phyloP scores from a whole-genome alignment of 2,797 vertebrate genomes.

The Paguma larvata region DNA sequence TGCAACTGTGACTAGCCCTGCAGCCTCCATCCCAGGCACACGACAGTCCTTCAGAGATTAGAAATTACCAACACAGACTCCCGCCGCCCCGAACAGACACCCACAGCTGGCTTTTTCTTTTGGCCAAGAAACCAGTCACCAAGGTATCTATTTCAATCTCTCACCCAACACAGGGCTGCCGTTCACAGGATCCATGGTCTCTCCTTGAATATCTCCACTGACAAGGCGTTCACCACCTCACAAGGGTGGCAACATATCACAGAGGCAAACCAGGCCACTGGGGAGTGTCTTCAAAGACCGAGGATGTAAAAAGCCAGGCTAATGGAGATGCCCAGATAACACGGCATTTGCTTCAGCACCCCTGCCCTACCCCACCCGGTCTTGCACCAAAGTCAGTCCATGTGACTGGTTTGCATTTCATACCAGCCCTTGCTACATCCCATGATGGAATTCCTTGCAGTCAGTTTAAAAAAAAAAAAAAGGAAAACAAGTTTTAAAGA shows the following conservation, averaged over 20 bases:
- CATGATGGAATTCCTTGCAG: slow-evolving; percentile 39
- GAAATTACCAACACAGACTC: not conserved
- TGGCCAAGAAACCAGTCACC: not conserved
- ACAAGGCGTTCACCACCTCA: slow-evolving; percentile 52
- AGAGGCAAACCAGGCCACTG: slow-evolving; percentile 72
- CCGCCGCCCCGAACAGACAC: not conserved
- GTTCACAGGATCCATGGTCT: slow-evolving; percentile 73
- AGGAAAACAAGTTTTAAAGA: not conserved
- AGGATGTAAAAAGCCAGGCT: slow-evolving; percentile 66
- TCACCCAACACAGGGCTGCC: slow-evolving; percentile 74
- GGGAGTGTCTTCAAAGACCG: slow-evolving; percentile 66
- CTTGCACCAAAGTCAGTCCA: slow-evolving; percentile 66
- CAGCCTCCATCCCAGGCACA: not conserved
- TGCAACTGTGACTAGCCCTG: not conserved
- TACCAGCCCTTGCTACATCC: slow-evolving; percentile 50
- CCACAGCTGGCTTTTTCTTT: not conserved
- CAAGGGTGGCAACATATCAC: slow-evolving; percentile 24
- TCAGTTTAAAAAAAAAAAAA: not conserved
- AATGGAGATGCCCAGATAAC: slow-evolving; percentile 75
- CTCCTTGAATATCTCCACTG: slow-evolving; percentile 62
- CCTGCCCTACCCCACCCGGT: slow-evolving; percentile 75
- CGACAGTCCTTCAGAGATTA: not conserved
- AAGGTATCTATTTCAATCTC: slow-evolving; percentile 53
- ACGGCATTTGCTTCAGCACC: slow-evolving; percentile 37
- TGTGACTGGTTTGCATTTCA: slow-evolving; percentile 63